These are phyloP conservation scores for Drosophila mercatorum DNA, from an alignment of 2,888 invertebrate genomes.

Conservation along the genomic window DNA sequence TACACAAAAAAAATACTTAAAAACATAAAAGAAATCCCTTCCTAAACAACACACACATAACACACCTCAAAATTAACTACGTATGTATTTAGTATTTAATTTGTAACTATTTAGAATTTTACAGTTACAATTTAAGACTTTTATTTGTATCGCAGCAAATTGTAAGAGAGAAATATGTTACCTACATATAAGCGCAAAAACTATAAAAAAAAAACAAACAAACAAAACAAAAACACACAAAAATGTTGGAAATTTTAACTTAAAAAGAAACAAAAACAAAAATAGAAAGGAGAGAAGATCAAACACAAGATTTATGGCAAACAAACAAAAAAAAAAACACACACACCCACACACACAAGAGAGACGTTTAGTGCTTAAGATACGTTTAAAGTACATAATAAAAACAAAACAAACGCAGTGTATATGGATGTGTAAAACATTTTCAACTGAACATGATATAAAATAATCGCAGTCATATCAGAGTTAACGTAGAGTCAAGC, in stretches of 20 bases:
- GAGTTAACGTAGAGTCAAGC: background rate
- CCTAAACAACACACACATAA: conserved; percentile 50
- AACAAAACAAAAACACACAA: conserved; percentile 33
- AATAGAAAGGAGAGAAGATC: conserved; percentile 13
- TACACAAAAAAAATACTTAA: conserved; percentile 20
- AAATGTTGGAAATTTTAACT: conserved; percentile 78
- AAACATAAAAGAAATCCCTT: conserved; percentile 32
- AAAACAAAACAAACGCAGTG: conserved; percentile 62
- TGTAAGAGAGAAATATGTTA: conserved; percentile 75
- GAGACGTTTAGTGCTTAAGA: conserved; percentile 71
- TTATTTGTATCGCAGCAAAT: conserved; percentile 77
- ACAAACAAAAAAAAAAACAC: conserved; percentile 44
- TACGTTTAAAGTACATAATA: conserved; percentile 73
- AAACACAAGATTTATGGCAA: conserved; percentile 54
- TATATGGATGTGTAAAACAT: conserved; percentile 22
- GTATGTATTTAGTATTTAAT: conserved; percentile 73
- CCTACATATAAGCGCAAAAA: conserved; percentile 77
- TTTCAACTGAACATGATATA: background rate
- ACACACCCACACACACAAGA: conserved; percentile 49
- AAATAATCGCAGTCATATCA: background rate
- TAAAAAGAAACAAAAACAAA: conserved; percentile 43
- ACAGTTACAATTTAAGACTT: conserved; percentile 79
- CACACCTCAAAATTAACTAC: conserved; percentile 78
- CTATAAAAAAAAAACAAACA: conserved; percentile 43
- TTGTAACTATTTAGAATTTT: conserved; percentile 78